Evolutionary conservation across 2,797 vertebrate genomes (phyloP), one percentile per base, ranked within the genome.

Genomic region (Tadarida brasiliensis): DNA sequence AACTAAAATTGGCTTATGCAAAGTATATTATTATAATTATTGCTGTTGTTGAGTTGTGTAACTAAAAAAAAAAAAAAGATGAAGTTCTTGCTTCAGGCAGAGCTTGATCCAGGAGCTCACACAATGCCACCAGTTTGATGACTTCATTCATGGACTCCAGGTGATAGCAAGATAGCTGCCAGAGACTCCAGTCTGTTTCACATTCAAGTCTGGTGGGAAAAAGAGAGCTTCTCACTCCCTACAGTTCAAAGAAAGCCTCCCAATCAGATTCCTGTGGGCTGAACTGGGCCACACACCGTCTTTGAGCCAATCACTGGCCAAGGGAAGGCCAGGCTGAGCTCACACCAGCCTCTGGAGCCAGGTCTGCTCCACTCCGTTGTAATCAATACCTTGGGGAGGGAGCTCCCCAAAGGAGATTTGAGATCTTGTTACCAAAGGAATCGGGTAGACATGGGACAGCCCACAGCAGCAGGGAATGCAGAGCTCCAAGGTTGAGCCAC

Each of bases 1-100:
- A 51, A 71, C 73, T 57, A 33, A 96, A 90, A 81, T n/a, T 57
- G 44, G 22, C 11, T 51, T 92, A 67, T 70, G 33, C 16, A 85
- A 89, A 94, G 68, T 71, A 80, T n/a, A 76, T 78, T 80, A 49
- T 91, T 44, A 59, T 56, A 71, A 35, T 63, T 74, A 17, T 84
- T 73, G 24, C 44, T 47, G 44, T 33, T 57, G 33, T 73, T 80
- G 76, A 78, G 12, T 90, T 84, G 49, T 0, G 1, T 35, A 74
- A 83, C 59, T n/a, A 63, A 63, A n/a, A 57, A 63, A 44, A 22
- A 65, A 9, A 28, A 61, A 73, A 7, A 44, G 44, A 86, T 82
- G 67, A 63, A 51, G 16, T 35, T 6, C 19, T 68, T 76, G 73
- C 47, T 88, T 84, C 47, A 56, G 83, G 54, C 12, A 68, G 70